phyloP scores from a whole-genome alignment of 2,113 vertebrate genomes.

The Mustela lutreola region DNA sequence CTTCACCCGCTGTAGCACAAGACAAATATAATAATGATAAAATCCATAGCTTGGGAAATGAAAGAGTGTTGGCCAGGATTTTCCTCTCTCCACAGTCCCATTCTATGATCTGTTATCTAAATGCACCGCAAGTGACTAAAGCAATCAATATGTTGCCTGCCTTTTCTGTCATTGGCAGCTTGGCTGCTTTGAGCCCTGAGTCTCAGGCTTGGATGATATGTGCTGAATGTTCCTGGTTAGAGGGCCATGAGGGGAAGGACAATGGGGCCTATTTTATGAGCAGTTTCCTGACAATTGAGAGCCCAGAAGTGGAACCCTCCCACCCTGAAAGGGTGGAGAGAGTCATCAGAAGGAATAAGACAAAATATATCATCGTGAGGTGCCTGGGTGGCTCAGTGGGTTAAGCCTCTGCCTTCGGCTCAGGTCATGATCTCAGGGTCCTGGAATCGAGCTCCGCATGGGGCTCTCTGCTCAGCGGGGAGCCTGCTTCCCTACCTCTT shows the following conservation, averaged over 20 bases:
- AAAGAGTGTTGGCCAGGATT: conserved; percentile 77
- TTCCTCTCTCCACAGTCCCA: conserved; percentile 72
- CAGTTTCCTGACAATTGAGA: not conserved
- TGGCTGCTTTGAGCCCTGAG: conserved; percentile 42
- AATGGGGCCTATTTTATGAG: not conserved
- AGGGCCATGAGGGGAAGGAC: not conserved
- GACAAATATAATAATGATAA: conserved; percentile 86
- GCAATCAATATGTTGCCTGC: conserved; percentile 75
- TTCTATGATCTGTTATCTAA: conserved; percentile 81
- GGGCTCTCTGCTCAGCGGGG: no score
- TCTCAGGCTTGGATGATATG: not conserved
- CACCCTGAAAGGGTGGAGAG: no score
- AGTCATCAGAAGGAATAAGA: no score
- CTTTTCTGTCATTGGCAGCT: conserved; percentile 57
- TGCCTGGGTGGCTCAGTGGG: no score
- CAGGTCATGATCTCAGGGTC: no score
- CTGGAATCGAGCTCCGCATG: no score
- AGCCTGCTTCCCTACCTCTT: no score
- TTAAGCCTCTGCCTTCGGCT: no score
- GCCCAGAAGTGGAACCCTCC: not conserved
- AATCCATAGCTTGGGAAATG: conserved; percentile 86
- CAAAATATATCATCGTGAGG: no score
- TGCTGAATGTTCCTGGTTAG: not conserved
- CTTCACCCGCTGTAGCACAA: conserved; percentile 78
- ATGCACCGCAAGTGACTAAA: conserved; percentile 78